Evolutionary conservation across 2,113 vertebrate species (phyloP), one percentile per base, ranked within the genome.

Genomic region (Nansenia antarctica): DNA sequence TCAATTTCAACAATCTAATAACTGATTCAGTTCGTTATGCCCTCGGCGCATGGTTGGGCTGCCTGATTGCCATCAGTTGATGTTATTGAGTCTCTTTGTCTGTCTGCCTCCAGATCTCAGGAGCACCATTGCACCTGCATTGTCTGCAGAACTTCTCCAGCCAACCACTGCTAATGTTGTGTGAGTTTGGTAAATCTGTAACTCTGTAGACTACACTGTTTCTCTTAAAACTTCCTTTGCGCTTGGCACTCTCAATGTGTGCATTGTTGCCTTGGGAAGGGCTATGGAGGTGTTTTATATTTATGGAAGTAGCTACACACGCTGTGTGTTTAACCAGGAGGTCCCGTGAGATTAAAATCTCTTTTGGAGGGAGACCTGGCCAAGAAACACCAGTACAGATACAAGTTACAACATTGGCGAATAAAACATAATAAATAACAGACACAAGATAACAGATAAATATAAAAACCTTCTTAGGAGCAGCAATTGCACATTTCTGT

Each of bases 181-280:
- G 27, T 53, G 39, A 49, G 26, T 58, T 57, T 68, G 3, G 26
- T 57, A 54, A 9, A 47, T 65, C 0, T 42, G 52, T 62, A 37
- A 37, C 35, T 37, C 35, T 52, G 49, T 11, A 11, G 5, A 11
- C 18, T 11, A 22, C 47, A 54, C 57, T 66, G 42, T 63, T 67
- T 22, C 62, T 49, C 47, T 60, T 49, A 63, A 70, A 12, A 55
- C 58, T 15, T 42, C 15, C 61, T 65, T 60, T 60, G 18, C 60
- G 27, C 66, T 69, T 31, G 35, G 29, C 66, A 32, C 70, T 62
- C 66, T 75, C 67, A 47, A 2, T 42, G 66, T 31, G 27, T 14
- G 30, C 29, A 5, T 55, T 74, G 65, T 65, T 62, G 39, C 30
- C 22, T 20, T 8, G 15, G 37, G 47, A 2, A 45, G 31, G 59